phyloP scores from a whole-genome alignment of 2,888 invertebrate species.

The Cantharis lateralis region DNA sequence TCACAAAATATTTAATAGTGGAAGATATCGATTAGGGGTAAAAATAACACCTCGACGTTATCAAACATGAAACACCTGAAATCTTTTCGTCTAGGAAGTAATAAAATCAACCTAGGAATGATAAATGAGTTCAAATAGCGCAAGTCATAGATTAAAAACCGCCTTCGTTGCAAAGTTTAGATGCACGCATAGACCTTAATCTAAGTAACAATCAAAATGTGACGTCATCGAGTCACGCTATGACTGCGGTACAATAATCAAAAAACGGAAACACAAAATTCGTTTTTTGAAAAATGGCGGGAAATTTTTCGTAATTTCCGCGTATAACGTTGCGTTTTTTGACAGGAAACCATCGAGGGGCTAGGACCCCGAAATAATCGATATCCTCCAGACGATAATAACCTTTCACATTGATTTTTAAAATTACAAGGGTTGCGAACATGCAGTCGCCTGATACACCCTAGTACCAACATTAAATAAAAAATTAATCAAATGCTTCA shows the following conservation, averaged over 20 bases:
- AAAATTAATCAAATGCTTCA: background rate
- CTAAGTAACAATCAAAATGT: slow-evolving; percentile 49
- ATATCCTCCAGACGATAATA: slow-evolving; percentile 47
- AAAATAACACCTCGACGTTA: background rate
- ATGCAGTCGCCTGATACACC: background rate
- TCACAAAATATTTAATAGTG: background rate
- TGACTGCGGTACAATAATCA: slow-evolving; percentile 40
- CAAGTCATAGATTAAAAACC: slow-evolving; percentile 46
- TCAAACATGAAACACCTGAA: slow-evolving; percentile 14
- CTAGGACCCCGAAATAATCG: slow-evolving; percentile 35
- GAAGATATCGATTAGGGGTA: background rate
- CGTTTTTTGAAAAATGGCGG: background rate
- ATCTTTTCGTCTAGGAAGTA: slow-evolving; percentile 20
- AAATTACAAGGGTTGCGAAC: slow-evolving; percentile 10
- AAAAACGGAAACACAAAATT: background rate
- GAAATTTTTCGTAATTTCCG: background rate
- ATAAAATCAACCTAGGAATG: slow-evolving; percentile 8
- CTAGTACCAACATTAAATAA: background rate
- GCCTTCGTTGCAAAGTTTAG: slow-evolving; percentile 43
- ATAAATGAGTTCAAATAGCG: slow-evolving; percentile 33
- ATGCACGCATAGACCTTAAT: slow-evolving; percentile 48
- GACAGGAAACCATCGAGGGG: background rate
- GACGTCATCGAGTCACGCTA: slow-evolving; percentile 51
- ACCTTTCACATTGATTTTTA: slow-evolving; percentile 52
- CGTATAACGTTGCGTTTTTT: background rate